Percentiles rank a stretch among this genome's conserved stretches.
Conservation (phyloP, 2,113 vertebrate genomes). For the Pachyramphus minor region DNA sequence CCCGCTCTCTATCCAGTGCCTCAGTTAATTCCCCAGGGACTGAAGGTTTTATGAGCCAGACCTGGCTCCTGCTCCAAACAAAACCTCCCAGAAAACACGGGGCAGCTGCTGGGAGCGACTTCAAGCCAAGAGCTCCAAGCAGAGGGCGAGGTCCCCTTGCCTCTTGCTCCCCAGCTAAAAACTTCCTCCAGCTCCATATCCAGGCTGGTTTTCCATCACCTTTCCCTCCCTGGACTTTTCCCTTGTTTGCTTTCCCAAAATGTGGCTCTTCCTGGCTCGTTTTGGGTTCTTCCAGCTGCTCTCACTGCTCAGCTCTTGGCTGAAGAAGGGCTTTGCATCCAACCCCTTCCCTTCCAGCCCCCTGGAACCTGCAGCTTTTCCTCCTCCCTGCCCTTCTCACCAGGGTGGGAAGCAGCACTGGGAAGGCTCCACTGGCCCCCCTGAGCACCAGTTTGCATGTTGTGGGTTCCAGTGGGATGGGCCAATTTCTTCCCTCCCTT, state of each 20-base stretch:
- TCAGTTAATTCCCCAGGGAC: background rate
- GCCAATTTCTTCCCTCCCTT: background rate
- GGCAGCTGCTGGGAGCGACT: background rate
- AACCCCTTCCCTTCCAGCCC: background rate
- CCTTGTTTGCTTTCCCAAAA: background rate
- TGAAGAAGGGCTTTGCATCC: background rate
- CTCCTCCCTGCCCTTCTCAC: accelerated
- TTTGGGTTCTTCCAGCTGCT: background rate
- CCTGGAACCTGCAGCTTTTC: accelerated
- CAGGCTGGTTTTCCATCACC: background rate
- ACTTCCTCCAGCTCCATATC: background rate
- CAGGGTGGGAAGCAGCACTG: accelerated
- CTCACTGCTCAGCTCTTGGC: background rate
- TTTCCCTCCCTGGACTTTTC: background rate
- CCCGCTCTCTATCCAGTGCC: accelerated
- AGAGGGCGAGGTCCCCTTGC: background rate
- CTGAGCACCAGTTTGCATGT: background rate
- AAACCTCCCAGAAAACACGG: accelerated
- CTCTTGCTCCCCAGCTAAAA: background rate
- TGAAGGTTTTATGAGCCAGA: background rate
- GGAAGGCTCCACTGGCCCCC: accelerated
- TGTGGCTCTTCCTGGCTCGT: accelerated
- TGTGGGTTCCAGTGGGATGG: background rate
- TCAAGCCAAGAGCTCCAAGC: background rate
- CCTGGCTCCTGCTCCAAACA: background rate